Percentiles rank a stretch among this genome's conserved stretches.
These are phyloP conservation scores for Xenus cinereus DNA, from an alignment of 2,113 vertebrate species.

Conservation along the genomic window DNA sequence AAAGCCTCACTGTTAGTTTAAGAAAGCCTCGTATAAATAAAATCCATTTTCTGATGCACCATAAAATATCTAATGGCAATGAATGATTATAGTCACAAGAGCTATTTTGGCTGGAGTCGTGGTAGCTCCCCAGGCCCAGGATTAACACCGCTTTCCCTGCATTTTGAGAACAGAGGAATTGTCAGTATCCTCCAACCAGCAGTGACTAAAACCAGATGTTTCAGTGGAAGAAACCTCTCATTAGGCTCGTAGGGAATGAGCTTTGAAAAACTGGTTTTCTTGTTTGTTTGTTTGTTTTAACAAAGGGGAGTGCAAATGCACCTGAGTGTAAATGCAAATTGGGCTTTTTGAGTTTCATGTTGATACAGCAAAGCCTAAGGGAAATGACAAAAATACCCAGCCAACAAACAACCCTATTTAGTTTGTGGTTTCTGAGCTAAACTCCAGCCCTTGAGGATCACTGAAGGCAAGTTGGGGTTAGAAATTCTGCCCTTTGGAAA, in stretches of 20 bases:
- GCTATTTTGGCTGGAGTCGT: background rate
- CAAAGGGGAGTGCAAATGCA: constrained; percentile 37
- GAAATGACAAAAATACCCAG: constrained; percentile 39
- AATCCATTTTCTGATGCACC: constrained; percentile 43
- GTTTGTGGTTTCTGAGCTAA: constrained; percentile 30
- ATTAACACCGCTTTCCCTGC: constrained; percentile 7
- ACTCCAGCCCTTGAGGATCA: constrained; percentile 20
- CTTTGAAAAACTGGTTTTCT: constrained; percentile 56
- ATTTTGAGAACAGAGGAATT: constrained; percentile 7
- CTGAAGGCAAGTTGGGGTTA: background rate
- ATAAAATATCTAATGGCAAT: constrained; percentile 45
- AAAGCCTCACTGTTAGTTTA: constrained; percentile 26
- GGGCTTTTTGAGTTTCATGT: constrained; percentile 47
- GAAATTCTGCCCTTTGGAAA: constrained; percentile 11
- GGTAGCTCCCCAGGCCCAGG: background rate
- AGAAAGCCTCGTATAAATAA: background rate
- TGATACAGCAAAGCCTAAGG: constrained; percentile 57
- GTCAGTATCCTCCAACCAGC: constrained; percentile 15
- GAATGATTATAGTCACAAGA: background rate
- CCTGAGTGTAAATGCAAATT: constrained; percentile 58
- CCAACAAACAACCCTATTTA: constrained; percentile 17
- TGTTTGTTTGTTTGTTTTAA: constrained; percentile 60
- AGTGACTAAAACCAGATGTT: constrained; percentile 58
- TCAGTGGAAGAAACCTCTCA: constrained; percentile 57
- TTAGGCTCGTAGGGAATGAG: background rate